Conservation (phyloP, 2,888 invertebrate genomes). For the Neoaliturus tenellus region DNA sequence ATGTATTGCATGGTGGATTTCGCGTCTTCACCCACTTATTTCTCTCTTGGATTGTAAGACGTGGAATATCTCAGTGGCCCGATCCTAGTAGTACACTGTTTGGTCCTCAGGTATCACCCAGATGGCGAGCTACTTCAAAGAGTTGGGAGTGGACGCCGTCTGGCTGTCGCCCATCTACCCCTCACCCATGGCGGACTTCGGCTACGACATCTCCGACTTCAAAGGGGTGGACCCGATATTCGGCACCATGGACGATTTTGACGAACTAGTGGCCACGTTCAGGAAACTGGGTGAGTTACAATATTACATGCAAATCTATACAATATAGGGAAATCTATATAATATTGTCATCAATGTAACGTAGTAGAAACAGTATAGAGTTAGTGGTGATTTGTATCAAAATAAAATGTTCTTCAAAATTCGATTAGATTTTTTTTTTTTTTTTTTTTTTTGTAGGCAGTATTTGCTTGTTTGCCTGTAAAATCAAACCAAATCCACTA, state of each 20-base stretch:
- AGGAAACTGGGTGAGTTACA: conserved; percentile 72
- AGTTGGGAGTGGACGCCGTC: conserved; percentile 80
- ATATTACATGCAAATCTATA: no score
- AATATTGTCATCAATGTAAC: no score
- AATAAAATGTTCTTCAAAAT: no score
- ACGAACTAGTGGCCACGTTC: conserved; percentile 73
- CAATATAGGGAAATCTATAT: no score
- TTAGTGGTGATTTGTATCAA: no score
- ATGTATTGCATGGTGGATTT: no score
- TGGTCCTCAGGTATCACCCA: conserved; percentile 75
- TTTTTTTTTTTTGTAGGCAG: no score
- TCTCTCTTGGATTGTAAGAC: not conserved
- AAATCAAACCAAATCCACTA: no score
- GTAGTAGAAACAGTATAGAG: no score
- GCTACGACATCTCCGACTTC: conserved; percentile 86
- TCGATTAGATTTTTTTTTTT: no score
- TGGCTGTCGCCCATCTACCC: conserved; percentile 84
- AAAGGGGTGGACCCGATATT: conserved; percentile 80
- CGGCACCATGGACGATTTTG: conserved; percentile 83
- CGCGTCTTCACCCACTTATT: no score
- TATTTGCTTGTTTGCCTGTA: no score
- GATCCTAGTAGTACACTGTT: not conserved
- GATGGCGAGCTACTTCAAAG: conserved; percentile 79
- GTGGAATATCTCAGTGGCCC: not conserved
- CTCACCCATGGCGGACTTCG: conserved; percentile 86